Base-by-base conservation (phyloP, 1,140 invertebrate genomes). In the Drosophila truncata region DNA sequence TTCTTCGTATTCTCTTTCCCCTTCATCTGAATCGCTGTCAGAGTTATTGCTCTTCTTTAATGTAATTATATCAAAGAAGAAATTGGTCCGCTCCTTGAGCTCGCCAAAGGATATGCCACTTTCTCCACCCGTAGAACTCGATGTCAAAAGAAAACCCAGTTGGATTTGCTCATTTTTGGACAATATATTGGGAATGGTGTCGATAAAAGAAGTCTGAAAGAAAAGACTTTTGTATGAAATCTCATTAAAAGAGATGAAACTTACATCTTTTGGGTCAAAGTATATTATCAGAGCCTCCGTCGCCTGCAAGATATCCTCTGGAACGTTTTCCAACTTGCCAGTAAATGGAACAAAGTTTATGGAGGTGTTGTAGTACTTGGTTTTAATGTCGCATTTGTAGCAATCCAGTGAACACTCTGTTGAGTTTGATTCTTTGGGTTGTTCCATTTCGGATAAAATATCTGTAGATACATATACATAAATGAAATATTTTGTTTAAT, bases 201-300 rank as follows among this genome's bases (percentile, higher is more conserved):
- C 65, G 9, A 85, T 57, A 16, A 84, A 81, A 9, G 78, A 49
- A 33, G 37, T 81, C 82, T 84, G 44, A 8, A 47, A 77, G 49
- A 31, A 23, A 11, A 27, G 14, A 1, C n/a, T 7, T 23, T 35
- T 27, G 0, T 31, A 47, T 16, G 39, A 25, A 20, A 35, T 7
- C 5, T 23, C 18, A 27, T n/a, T 6, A 6, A 13, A 35, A 27
- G 6, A 7, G 5, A 16, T 16, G 14, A 1, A 20, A 66, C 78
- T 65, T 50, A 73, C 82, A 42, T 85, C 60, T 16, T 37, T 62
- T 42, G 82, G 23, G 3, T 85, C 73, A 54, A 84, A 84, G 42
- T 78, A 85, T 27, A 84, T 58, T 11, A 84, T 81, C 50, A 84
- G 23, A n/a, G 82, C 73, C 47, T 84, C 82, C 9, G 67, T 66